Base-by-base conservation (phyloP, 30 jellyfish, hydroid and myxozoan species). In the Pseudorhiza aurosa region DNA sequence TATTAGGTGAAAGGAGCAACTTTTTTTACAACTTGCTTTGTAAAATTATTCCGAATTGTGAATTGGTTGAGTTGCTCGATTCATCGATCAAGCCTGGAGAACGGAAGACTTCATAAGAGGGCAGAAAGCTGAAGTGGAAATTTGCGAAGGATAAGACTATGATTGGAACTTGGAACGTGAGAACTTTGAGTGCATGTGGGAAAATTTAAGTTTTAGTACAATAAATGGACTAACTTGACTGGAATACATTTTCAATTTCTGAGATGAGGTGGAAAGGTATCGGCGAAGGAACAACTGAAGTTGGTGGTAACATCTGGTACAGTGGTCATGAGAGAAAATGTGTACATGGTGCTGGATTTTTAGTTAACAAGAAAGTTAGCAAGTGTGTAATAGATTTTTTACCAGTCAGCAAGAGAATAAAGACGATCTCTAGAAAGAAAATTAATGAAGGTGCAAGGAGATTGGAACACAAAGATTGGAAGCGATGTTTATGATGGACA, bases 231-330 rank as follows among this genome's bases (percentile, higher is more conserved):
- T n/a, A n/a, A n/a, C n/a, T n/a, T n/a, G n/a, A n/a, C n/a, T 75
- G 88, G 81, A 33, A 75, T 46, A 57, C 56, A 1, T 27, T 75
- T 3, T 82, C 68, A 27, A 31, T 75, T 14, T 4, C 68, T 14
- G 88, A 75, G 14, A 32, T 75, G 68, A 21, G 88, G 15, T 75
- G 88, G 85, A 72, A n/a, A 14, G 73, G 85, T 21, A 29, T 72
- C 10, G 73, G 75, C 17, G 85, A 72, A 53, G 31, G n/a, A 46
- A 8, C 56, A 5, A 72, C 85, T 1, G 47, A 24, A 14, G 73
- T 28, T 9, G 51, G 88, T 1, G 82, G 56, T 67, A 75, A 58
- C 43, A 3, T 75, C 26, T 75, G 88, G 88, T 75, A 4, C n/a
- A 2, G 82, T 35, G 82, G 88, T 3, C 36, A 58, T 17, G 83